phyloP scores from a whole-genome alignment of 2,113 vertebrate species.

The Ceratotherium simum region DNA sequence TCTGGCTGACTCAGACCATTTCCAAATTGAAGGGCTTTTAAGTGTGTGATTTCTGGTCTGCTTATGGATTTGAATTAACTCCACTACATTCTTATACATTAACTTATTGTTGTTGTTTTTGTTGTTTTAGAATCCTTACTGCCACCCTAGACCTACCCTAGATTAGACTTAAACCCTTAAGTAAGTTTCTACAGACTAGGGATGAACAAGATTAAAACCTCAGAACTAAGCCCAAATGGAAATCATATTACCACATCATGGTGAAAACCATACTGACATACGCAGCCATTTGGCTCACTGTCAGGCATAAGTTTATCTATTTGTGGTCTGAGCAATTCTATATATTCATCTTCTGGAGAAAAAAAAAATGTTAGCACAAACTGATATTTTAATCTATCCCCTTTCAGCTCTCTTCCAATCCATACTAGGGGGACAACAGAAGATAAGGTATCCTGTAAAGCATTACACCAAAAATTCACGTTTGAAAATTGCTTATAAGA shows the following conservation, averaged over 20 bases:
- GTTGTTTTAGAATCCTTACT: not conserved
- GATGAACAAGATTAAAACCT: not conserved
- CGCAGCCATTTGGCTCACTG: not conserved
- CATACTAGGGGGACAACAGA: not conserved
- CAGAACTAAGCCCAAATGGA: not conserved
- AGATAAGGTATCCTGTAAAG: not conserved
- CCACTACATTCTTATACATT: conserved; percentile 15
- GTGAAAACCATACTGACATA: not conserved
- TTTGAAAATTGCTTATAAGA: not conserved
- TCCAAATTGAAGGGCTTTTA: not conserved
- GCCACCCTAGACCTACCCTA: not conserved
- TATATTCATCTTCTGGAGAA: not conserved
- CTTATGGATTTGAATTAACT: not conserved
- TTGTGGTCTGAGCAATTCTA: not conserved
- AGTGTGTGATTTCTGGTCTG: not conserved
- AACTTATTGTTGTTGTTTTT: not conserved
- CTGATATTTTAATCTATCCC: conserved; percentile 8
- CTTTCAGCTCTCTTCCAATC: not conserved
- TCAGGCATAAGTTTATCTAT: not conserved
- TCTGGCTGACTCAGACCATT: conserved; percentile 44
- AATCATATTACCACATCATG: not conserved
- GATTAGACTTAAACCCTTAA: not conserved
- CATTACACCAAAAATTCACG: not conserved
- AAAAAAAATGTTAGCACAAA: not conserved
- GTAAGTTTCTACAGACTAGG: not conserved